Evolutionary conservation across 2,888 invertebrate genomes (phyloP).

Genomic region (Chaetogeoica ovagalla): DNA sequence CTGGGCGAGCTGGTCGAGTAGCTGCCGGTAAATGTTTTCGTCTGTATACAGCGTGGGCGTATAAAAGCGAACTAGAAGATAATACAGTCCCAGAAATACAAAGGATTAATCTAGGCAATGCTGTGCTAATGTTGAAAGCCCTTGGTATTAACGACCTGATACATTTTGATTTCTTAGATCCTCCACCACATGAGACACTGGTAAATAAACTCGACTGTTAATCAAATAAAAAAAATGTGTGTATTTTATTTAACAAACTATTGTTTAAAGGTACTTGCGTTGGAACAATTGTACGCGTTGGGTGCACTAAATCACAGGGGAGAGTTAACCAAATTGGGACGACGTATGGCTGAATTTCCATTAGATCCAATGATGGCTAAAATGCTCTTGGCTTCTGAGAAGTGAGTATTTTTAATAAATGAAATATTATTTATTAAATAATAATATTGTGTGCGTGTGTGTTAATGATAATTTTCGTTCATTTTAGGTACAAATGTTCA

Average conservation of each 20-base stretch:
- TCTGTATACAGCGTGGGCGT: slow-evolving; percentile 97
- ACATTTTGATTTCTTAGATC: slow-evolving; percentile 98
- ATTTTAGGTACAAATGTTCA: slow-evolving; percentile 87
- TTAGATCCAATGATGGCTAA: slow-evolving; percentile 99
- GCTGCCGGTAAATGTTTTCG: slow-evolving; percentile 98
- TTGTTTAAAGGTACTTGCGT: slow-evolving; percentile 69
- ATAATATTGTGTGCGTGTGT: neutral
- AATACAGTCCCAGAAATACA: slow-evolving; percentile 99
- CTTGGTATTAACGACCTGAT: slow-evolving; percentile 96
- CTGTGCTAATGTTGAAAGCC: slow-evolving; percentile 93
- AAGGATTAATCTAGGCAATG: slow-evolving; percentile 91
- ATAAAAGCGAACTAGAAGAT: slow-evolving; percentile 96
- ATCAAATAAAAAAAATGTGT: neutral
- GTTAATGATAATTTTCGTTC: neutral
- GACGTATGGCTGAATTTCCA: slow-evolving; percentile 99
- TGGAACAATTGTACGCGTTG: slow-evolving; percentile 96
- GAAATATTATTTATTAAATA: no score
- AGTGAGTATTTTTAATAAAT: slow-evolving; percentile 63
- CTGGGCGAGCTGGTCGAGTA: slow-evolving; percentile 92
- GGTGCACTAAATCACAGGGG: slow-evolving; percentile 97
- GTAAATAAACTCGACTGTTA: slow-evolving; percentile 58
- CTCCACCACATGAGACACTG: slow-evolving; percentile 91
- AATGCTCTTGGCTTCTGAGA: slow-evolving; percentile 95
- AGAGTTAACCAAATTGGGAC: slow-evolving; percentile 92
- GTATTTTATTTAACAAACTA: neutral